Conservation (phyloP, 2,888 invertebrate species). For the Cephonodes hylas region DNA sequence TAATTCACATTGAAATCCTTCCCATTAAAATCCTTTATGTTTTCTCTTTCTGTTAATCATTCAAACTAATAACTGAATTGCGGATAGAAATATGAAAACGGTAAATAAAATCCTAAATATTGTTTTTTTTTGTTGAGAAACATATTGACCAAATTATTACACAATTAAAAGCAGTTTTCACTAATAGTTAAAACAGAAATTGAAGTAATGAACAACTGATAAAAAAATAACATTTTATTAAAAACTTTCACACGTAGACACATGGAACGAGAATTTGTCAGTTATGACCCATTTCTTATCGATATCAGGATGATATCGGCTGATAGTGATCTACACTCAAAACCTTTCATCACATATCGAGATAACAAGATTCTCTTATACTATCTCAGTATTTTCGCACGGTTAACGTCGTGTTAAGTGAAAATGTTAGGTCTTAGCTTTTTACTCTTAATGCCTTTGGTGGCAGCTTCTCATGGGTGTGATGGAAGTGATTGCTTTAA, state of each 20-base stretch:
- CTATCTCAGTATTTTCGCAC: slow-evolving; percentile 1
- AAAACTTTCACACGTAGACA: background rate
- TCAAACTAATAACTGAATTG: too few relatives aligned
- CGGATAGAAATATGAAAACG: too few relatives aligned
- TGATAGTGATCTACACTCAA: slow-evolving; percentile 30
- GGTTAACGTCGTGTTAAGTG: background rate
- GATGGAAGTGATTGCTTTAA: slow-evolving; percentile 36
- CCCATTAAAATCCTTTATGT: too few relatives aligned
- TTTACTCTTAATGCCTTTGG: slow-evolving; percentile 39
- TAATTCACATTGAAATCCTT: too few relatives aligned
- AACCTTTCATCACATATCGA: slow-evolving; percentile 26
- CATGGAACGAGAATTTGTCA: background rate
- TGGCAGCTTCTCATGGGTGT: slow-evolving; percentile 43
- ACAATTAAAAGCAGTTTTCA: too few relatives aligned
- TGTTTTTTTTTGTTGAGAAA: too few relatives aligned
- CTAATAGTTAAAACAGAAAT: too few relatives aligned
- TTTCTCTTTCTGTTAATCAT: too few relatives aligned
- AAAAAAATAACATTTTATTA: background rate
- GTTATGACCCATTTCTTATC: slow-evolving; percentile 23
- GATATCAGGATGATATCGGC: slow-evolving; percentile 25
- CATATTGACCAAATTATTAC: too few relatives aligned
- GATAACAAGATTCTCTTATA: slow-evolving; percentile 43
- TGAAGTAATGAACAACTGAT: too few relatives aligned
- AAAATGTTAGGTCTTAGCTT: slow-evolving; percentile 44
- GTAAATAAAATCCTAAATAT: too few relatives aligned